Evolutionary conservation across 1,140 invertebrate species (phyloP).

Genomic region (Telenomus remus): DNA sequence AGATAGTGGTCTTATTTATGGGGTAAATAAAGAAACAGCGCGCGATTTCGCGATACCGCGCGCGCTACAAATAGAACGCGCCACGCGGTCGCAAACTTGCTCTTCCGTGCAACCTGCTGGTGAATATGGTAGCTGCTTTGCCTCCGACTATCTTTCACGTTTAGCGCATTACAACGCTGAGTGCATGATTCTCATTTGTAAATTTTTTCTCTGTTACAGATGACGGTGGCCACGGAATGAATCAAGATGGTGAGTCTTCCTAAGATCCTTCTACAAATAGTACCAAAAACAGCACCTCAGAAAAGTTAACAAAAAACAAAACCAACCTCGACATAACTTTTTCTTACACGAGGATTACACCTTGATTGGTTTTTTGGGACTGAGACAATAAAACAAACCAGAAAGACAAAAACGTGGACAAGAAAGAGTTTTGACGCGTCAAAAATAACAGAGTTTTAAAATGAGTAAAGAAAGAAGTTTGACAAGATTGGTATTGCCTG

Average conservation of each 20-base stretch:
- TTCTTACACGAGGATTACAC: no score
- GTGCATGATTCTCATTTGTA: slow-evolving; percentile 39
- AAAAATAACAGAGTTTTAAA: no score
- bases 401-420: no score
- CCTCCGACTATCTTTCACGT: slow-evolving; percentile 27
- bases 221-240: slow-evolving; percentile 72
- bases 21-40: slow-evolving; percentile 72
- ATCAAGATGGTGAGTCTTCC: slow-evolving; percentile 71
- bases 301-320: no score
- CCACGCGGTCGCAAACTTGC: slow-evolving; percentile 60
- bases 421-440: no score
- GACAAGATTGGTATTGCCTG: slow-evolving; percentile 52
- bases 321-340: no score
- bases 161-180: slow-evolving; percentile 38
- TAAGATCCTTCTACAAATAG: slow-evolving; percentile 12
- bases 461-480: slow-evolving; percentile 23
- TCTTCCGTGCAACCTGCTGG: slow-evolving; percentile 62
- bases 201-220: slow-evolving; percentile 51
- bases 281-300: no score
- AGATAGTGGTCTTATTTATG: slow-evolving; percentile 73
- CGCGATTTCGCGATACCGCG: slow-evolving; percentile 68
- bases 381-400: no score
- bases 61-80: slow-evolving; percentile 69
- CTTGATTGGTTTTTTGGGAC: no score
- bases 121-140: slow-evolving; percentile 44